phyloP scores from a whole-genome alignment of 2,113 vertebrate species.

The Sceloporus undulatus region DNA sequence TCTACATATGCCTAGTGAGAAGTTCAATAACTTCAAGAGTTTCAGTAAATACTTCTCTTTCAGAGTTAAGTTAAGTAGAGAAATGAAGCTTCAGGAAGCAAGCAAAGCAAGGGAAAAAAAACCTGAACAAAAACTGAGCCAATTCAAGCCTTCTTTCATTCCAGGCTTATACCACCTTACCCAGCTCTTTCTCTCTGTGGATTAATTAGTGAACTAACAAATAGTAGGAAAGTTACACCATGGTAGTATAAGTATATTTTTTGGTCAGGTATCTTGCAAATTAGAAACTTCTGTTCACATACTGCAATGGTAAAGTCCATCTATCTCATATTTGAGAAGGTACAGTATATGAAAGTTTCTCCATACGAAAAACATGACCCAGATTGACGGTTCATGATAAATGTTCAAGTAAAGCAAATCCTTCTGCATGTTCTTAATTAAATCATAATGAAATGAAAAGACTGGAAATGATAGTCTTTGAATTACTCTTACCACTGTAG shows the following conservation, averaged over 20 bases:
- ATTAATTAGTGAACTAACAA: background rate
- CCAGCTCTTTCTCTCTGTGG: background rate
- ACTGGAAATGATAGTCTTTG: slow-evolving; percentile 8
- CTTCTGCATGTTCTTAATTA: background rate
- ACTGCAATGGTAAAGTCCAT: background rate
- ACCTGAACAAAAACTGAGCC: background rate
- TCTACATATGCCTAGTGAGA: too few relatives aligned
- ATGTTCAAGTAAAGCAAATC: background rate
- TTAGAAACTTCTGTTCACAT: background rate
- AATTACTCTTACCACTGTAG: slow-evolving; percentile 7
- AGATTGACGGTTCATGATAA: background rate
- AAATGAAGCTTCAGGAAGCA: background rate
- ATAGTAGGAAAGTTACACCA: background rate
- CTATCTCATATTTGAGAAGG: background rate
- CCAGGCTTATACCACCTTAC: background rate
- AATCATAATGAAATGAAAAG: slow-evolving; percentile 26
- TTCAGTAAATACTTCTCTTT: background rate
- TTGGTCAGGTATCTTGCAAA: background rate
- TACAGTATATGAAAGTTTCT: background rate
- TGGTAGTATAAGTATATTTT: background rate
- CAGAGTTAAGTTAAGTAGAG: background rate
- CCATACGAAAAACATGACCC: background rate
- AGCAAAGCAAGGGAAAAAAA: background rate
- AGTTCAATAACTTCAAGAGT: too few relatives aligned
- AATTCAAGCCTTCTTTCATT: background rate